Evolutionary conservation across 1,140 invertebrate genomes (phyloP), one percentile per base, ranked within the genome.

Genomic region (Eriosoma lanigerum): DNA sequence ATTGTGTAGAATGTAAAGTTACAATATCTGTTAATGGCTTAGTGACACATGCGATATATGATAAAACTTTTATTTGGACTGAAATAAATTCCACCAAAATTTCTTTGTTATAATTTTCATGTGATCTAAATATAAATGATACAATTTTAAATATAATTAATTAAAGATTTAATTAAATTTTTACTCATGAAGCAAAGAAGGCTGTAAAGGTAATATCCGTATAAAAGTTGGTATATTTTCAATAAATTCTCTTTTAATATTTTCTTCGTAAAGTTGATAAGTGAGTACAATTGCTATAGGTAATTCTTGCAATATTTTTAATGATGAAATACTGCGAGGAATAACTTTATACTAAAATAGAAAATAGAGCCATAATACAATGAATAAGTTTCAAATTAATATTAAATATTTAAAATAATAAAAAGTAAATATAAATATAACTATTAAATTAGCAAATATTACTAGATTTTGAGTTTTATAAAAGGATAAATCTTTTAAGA

Each of bases 81-180:
- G 95, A 96, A 90, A 98, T 97, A 84, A 99, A 98, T 85, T 99
- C 97, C 1, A 98, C 96, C 88, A 97, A 98, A 13, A 98, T 92
- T 88, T 98, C 97, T 84, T 96, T 96, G 86, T 97, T 97, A 84
- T 98, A 96, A 81, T 89, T 89, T 15, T 92, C 89, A 73, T 92
- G 93, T 73, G 89, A 88, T 84, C 94, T 93, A 83, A 76, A 89
- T 89, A 83, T 82, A 83, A 82, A 82, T 82, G 76, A 81, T 10
- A 84, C 68, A 8, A 44, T 54, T 24, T 56, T 17, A 21, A 78
- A 68, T 62, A n/a, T 81, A 46, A 21, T 26, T 24, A 19, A 38
- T 17, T 44, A 70, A 21, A 58, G 46, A 75, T 66, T 15, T 0
- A 13, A 4, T 50, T 38, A 19, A 24, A 0, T 24, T 52, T 70